Percentiles rank a stretch among this genome's conserved stretches.
These are phyloP conservation scores for Muricea muricata DNA, from an alignment of 92 coral and sea anemone species.

Conservation along the genomic window DNA sequence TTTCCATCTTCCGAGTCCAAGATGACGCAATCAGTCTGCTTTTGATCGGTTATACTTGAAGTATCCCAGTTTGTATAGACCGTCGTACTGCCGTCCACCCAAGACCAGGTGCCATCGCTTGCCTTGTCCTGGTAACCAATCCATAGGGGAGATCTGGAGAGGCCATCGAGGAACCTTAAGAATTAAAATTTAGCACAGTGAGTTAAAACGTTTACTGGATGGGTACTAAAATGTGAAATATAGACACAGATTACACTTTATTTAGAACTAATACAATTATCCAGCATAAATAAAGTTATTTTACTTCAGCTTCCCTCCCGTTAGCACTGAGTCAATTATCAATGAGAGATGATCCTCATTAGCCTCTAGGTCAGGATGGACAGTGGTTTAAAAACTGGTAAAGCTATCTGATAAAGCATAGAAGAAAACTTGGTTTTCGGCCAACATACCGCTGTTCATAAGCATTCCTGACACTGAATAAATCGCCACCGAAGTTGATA, in stretches of 20 bases:
- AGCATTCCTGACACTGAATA: constrained; percentile 97
- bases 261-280: no score
- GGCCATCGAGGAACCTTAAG: constrained; percentile 4
- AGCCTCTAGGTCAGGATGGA: neutral
- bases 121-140: constrained; percentile 77
- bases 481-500: constrained; percentile 77
- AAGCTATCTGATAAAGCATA: neutral
- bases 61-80: constrained; percentile 99
- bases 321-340: neutral
- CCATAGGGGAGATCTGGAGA: constrained; percentile 18
- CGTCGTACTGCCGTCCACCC: constrained; percentile 91
- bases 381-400: neutral
- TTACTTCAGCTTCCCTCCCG: neutral
- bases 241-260: no score
- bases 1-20: constrained; percentile 92
- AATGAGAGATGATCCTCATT: neutral
- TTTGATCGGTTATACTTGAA: constrained; percentile 80
- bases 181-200: neutral
- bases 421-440: no score
- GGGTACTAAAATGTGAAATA: no score
- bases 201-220: no score
- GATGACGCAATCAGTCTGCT: constrained; percentile 90
- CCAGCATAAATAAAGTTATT: no score
- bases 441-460: constrained; percentile 79
- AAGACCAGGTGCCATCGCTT: constrained; percentile 96